Percentiles rank a stretch among this genome's conserved stretches.
phyloP scores from a whole-genome alignment of 2,888 invertebrate species.

The Neoascia interrupta region DNA sequence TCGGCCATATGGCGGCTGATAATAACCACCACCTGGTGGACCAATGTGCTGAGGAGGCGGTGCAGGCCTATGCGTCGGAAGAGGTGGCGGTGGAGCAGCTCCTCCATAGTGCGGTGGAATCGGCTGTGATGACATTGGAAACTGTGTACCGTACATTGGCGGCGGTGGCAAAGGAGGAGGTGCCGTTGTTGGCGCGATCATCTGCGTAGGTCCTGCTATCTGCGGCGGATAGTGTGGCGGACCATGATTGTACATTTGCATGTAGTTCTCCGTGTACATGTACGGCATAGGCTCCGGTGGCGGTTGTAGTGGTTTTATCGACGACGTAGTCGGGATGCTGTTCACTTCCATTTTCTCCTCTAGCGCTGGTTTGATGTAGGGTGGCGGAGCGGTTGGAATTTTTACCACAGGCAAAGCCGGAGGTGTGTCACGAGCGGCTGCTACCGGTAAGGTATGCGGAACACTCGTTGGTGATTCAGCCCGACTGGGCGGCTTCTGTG shows the following conservation, averaged over 20 bases:
- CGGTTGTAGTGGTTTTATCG: constrained; percentile 72
- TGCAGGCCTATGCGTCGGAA: constrained; percentile 67
- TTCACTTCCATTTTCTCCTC: constrained; percentile 72
- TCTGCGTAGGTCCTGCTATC: constrained; percentile 67
- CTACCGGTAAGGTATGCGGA: constrained; percentile 43
- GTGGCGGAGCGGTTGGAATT: constrained; percentile 6
- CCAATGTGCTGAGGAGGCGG: constrained; percentile 79
- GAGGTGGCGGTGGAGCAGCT: constrained; percentile 44
- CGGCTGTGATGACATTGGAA: constrained; percentile 71
- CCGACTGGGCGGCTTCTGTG: constrained; percentile 81
- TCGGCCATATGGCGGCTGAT: constrained; percentile 70
- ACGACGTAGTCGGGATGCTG: constrained; percentile 76
- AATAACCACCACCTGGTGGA: constrained; percentile 71
- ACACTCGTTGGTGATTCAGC: constrained; percentile 81
- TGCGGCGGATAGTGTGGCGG: constrained; percentile 63
- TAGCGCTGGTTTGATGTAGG: constrained; percentile 12
- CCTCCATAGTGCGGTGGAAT: constrained; percentile 58
- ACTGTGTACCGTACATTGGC: constrained; percentile 66
- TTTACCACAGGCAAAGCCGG: constrained; percentile 13
- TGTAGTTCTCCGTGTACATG: constrained; percentile 80
- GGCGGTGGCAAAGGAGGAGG: constrained; percentile 74
- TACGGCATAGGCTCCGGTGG: constrained; percentile 70
- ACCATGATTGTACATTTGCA: constrained; percentile 79
- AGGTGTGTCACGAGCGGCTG: constrained; percentile 32
- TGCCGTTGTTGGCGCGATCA: constrained; percentile 73